phyloP scores from a whole-genome alignment of 1,140 invertebrate genomes.

The Delia radicum region DNA sequence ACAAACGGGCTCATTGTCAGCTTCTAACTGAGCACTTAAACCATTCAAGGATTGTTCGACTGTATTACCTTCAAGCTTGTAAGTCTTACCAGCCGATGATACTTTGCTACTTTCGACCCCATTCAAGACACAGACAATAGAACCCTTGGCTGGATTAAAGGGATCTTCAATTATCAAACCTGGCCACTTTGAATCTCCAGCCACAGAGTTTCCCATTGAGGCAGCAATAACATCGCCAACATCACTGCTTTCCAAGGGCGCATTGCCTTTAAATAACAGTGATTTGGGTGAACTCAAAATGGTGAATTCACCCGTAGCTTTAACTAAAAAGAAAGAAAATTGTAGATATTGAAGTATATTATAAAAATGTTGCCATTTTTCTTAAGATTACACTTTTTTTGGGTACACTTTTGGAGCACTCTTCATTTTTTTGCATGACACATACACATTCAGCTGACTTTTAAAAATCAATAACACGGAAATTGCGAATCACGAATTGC shows the following conservation, averaged over 20 bases:
- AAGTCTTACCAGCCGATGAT: slow-evolving; percentile 50
- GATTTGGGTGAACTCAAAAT: slow-evolving; percentile 67
- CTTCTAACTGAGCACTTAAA: slow-evolving; percentile 39
- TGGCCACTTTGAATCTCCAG: slow-evolving; percentile 64
- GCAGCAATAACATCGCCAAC: slow-evolving; percentile 73
- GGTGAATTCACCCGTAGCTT: slow-evolving; percentile 67
- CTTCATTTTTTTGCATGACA: slow-evolving; percentile 23
- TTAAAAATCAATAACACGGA: not conserved
- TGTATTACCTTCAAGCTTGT: slow-evolving; percentile 37
- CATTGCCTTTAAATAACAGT: slow-evolving; percentile 66
- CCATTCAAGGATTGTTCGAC: slow-evolving; percentile 37
- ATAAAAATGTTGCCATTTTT: not conserved
- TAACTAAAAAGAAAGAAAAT: slow-evolving; percentile 59
- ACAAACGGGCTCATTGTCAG: slow-evolving; percentile 52
- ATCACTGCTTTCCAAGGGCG: slow-evolving; percentile 62
- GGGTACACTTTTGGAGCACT: not conserved
- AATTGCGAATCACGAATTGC: not conserved
- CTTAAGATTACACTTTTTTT: not conserved
- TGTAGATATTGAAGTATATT: not conserved
- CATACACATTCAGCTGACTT: slow-evolving; percentile 12
- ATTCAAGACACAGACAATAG: slow-evolving; percentile 73
- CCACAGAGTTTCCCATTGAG: slow-evolving; percentile 68
- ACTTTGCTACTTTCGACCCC: slow-evolving; percentile 63
- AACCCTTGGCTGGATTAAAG: slow-evolving; percentile 75
- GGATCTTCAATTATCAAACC: slow-evolving; percentile 71